Evolutionary conservation across 2,888 invertebrate species (phyloP).

Genomic region (Luffia ferchaultella): DNA sequence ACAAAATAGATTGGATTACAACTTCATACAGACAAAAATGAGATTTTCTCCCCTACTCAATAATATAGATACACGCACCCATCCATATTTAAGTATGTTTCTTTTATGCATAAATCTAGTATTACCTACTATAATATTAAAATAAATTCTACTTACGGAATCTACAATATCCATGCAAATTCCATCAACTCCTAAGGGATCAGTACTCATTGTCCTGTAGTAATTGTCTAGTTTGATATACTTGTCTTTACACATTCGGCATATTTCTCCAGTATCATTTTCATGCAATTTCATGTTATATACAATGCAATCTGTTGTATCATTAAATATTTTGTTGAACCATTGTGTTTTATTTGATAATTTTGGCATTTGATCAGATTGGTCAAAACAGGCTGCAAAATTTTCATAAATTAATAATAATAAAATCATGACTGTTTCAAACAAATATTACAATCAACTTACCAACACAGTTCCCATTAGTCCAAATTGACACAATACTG

Average conservation of each 20-base stretch:
- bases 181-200: conserved; percentile 63
- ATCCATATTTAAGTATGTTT: too few relatives aligned
- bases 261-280: conserved; percentile 42
- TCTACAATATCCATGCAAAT: conserved; percentile 76
- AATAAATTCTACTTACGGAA: conserved; percentile 48
- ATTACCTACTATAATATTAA: too few relatives aligned
- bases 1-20: too few relatives aligned
- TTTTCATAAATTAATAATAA: too few relatives aligned
- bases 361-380: conserved; percentile 40
- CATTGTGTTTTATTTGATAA: conserved; percentile 53
- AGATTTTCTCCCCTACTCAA: too few relatives aligned
- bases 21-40: too few relatives aligned
- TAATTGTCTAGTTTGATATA: conserved; percentile 64
- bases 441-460: conserved; percentile 20
- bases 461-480: conserved; percentile 71
- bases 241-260: conserved; percentile 58
- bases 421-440: too few relatives aligned
- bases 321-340: conserved; percentile 52
- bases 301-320: conserved; percentile 48
- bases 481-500: conserved; percentile 65
- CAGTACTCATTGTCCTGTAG: conserved; percentile 63
- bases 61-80: too few relatives aligned
- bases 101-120: too few relatives aligned
- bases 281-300: conserved; percentile 24
- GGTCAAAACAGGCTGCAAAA: conserved; percentile 65